Evolutionary conservation across 2,888 invertebrate genomes (phyloP).

Genomic region (Chrysolina oricalcia): DNA sequence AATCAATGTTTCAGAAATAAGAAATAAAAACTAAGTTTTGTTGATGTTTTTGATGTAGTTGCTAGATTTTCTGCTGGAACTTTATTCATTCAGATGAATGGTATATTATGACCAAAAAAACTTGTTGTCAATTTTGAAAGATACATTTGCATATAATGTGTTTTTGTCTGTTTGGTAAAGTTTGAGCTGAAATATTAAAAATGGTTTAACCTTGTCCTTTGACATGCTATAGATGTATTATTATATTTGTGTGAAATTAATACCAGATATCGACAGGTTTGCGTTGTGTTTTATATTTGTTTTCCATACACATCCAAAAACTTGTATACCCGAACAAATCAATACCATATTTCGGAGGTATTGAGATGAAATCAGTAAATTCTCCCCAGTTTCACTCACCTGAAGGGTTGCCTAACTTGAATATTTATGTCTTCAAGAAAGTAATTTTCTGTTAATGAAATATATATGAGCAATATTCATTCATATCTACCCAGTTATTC

Average conservation of each 20-base stretch:
- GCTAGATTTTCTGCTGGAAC: slow-evolving; percentile 64
- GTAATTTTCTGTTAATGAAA: not conserved
- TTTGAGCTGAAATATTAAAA: slow-evolving; percentile 63
- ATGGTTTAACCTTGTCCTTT: slow-evolving; percentile 68
- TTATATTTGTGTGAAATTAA: slow-evolving; percentile 68
- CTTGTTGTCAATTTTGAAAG: slow-evolving; percentile 50
- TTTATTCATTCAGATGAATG: slow-evolving; percentile 54
- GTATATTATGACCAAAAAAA: slow-evolving; percentile 10
- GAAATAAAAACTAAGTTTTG: slow-evolving; percentile 60
- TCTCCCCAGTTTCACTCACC: not conserved
- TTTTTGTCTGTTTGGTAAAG: slow-evolving; percentile 55
- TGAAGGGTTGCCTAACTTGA: not conserved
- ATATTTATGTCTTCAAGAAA: not conserved
- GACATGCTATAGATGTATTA: slow-evolving; percentile 69
- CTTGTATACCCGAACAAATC: slow-evolving; percentile 19
- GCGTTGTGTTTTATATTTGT: slow-evolving; percentile 57
- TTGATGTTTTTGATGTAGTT: slow-evolving; percentile 66
- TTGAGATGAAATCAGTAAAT: not conserved
- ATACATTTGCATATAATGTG: slow-evolving; percentile 50
- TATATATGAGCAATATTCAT: slow-evolving; percentile 43
- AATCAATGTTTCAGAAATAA: slow-evolving; percentile 62
- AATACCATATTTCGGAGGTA: not conserved
- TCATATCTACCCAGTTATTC: slow-evolving; percentile 40
- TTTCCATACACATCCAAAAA: slow-evolving; percentile 48
- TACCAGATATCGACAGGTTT: slow-evolving; percentile 61